phyloP scores from a whole-genome alignment of 2,797 vertebrate genomes.

The Leuciscus waleckii region DNA sequence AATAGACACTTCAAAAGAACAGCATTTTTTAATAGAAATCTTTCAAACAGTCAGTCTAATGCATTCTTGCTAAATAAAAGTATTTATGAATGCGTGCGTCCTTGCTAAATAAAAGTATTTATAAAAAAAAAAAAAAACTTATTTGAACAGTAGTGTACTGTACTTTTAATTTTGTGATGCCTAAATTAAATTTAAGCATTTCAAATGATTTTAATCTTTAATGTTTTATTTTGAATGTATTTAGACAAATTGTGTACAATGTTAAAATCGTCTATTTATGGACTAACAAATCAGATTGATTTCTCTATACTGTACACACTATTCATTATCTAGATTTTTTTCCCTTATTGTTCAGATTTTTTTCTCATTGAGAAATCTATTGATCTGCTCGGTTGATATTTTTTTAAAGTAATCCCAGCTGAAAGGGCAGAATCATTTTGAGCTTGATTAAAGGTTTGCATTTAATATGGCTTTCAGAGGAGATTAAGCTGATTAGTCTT shows the following conservation, averaged over 20 bases:
- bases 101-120: too few species aligned
- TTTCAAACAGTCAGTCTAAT: not conserved
- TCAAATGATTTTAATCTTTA: not conserved
- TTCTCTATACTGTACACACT: too few species aligned
- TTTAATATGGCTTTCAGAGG: not conserved
- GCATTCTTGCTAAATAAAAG: not conserved
- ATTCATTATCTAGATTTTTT: not conserved
- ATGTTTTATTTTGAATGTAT: not conserved
- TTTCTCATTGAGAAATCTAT: not conserved
- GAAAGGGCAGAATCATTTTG: not conserved
- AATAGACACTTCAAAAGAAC: not conserved
- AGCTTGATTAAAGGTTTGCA: not conserved
- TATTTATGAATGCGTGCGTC: too few species aligned
- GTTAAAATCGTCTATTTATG: not conserved
- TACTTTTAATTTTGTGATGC: not conserved
- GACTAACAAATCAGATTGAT: too few species aligned
- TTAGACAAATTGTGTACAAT: not conserved
- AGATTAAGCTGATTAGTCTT: not conserved
- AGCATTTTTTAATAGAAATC: not conserved
- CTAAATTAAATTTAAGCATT: not conserved
- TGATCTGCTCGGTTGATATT: not conserved
- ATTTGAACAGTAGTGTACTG: not conserved
- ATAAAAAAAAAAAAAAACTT: not conserved
- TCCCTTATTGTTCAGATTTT: not conserved
- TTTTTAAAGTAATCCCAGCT: not conserved